phyloP scores from a whole-genome alignment of 2,888 invertebrate species.

The Acleris literana region DNA sequence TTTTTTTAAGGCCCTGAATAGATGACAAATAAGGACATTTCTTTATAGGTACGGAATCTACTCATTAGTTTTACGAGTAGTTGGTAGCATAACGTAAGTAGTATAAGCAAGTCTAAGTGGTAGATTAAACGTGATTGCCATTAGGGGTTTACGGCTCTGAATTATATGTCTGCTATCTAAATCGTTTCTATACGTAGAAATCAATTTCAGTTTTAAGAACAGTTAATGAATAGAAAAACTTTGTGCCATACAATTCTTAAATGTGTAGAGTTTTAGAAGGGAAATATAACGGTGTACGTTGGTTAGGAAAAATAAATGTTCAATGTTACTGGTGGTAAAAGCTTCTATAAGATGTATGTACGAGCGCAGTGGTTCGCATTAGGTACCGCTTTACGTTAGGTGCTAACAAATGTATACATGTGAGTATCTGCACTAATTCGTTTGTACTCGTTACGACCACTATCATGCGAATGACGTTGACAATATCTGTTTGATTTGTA shows the following conservation, averaged over 20 bases:
- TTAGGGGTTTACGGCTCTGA: slow-evolving; percentile 41
- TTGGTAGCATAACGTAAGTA: slow-evolving; percentile 39
- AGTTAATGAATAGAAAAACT: slow-evolving; percentile 28
- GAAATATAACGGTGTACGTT: slow-evolving; percentile 28
- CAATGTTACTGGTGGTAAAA: slow-evolving; percentile 62
- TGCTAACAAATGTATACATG: slow-evolving; percentile 76
- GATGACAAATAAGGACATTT: background rate
- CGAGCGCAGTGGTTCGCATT: slow-evolving; percentile 44
- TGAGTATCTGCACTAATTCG: slow-evolving; percentile 66
- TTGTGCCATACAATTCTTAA: slow-evolving; percentile 47
- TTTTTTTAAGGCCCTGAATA: no score
- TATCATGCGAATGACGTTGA: slow-evolving; percentile 76
- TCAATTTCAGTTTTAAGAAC: slow-evolving; percentile 8
- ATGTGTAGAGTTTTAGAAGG: slow-evolving; percentile 48
- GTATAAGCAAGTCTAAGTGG: slow-evolving; percentile 41
- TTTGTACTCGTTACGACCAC: slow-evolving; percentile 57
- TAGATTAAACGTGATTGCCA: slow-evolving; percentile 65
- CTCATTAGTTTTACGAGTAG: slow-evolving; percentile 41
- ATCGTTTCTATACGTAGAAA: background rate
- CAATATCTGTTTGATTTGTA: slow-evolving; percentile 68
- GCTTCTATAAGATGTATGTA: slow-evolving; percentile 63
- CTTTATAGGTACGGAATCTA: slow-evolving; percentile 15
- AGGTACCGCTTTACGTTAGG: slow-evolving; percentile 78
- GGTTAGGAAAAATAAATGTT: slow-evolving; percentile 62
- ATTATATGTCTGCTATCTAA: slow-evolving; percentile 7